Evolutionary conservation across 2,888 invertebrate genomes (phyloP), one percentile per base, ranked within the genome.

Genomic region (Ceratothoa steindachneri): DNA sequence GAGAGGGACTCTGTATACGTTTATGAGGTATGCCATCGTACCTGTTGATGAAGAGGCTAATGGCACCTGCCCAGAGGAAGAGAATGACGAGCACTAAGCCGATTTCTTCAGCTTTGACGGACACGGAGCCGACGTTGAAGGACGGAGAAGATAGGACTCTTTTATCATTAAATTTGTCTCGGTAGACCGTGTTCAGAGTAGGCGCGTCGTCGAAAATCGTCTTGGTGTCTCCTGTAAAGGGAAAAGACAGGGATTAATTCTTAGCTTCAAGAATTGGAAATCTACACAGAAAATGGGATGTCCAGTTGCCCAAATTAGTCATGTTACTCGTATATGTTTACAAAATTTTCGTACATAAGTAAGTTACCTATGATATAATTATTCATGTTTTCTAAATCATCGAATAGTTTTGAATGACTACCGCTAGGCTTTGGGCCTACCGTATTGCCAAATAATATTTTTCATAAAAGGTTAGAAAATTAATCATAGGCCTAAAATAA

Each of bases 31-130:
- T n/a, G n/a, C n/a, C n/a, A n/a, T 41, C 41, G 41, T 41, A 93
- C 74, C 93, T 89, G 84, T 93, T 92, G 87, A 93, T 93, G 87
- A 93, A 93, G 72, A 93, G 85, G 0, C 91, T 90, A 82, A 93
- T 93, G 28, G 93, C 93, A n/a, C 90, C 92, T 24, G 91, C 89
- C 93, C 93, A 93, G 52, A 93, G 91, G 83, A 91, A 87, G 80
- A 93, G 87, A 73, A 93, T 93, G 83, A 93, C 85, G 30, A 92
- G 89, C 73, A 93, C 93, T 83, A 95, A 93, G 80, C 93, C 93
- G 82, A 95, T 91, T 86, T 95, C 95, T 81, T 94, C 93, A 71
- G 93, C 93, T 81, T 93, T 89, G 83, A 95, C 93, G 91, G 93
- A 69, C 80, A 76, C 70, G 22, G 71, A 70, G 31, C 73, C 80